Percentiles rank a stretch among this genome's conserved stretches.
These are phyloP conservation scores for Eupithecia inturbata DNA, from an alignment of 2,888 invertebrate genomes.

Conservation along the genomic window DNA sequence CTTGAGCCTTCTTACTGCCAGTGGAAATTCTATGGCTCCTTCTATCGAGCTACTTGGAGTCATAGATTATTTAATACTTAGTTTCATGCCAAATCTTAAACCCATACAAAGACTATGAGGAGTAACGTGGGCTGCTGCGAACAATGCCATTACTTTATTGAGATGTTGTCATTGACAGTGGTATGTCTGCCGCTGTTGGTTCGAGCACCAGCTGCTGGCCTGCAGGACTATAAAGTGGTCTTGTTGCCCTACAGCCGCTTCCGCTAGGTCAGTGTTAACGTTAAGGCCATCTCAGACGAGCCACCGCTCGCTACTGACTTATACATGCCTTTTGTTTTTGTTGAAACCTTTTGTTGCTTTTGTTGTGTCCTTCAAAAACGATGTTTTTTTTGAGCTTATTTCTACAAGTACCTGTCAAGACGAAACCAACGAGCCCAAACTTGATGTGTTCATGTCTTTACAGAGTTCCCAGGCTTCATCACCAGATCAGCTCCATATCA, in stretches of 20 bases:
- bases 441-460: too few relatives aligned
- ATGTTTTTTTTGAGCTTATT: too few relatives aligned
- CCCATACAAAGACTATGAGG: too few relatives aligned
- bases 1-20: neutral
- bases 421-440: too few relatives aligned
- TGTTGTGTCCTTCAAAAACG: neutral
- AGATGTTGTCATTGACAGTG: neutral
- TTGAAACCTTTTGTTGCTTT: too few relatives aligned
- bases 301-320: neutral
- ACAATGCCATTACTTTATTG: neutral
- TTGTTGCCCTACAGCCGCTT: neutral
- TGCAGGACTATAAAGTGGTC: neutral
- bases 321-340: neutral
- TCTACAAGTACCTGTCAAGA: too few relatives aligned
- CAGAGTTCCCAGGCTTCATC: too few relatives aligned
- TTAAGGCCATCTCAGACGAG: neutral
- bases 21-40: neutral
- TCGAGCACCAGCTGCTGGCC: neutral
- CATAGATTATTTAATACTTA: too few relatives aligned
- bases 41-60: neutral
- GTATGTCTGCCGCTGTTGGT: neutral
- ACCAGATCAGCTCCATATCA: too few relatives aligned
- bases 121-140: too few relatives aligned
- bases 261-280: neutral
- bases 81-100: too few relatives aligned